Base-by-base conservation (phyloP, 2,888 invertebrate species). In the Drosophila infuscata region DNA sequence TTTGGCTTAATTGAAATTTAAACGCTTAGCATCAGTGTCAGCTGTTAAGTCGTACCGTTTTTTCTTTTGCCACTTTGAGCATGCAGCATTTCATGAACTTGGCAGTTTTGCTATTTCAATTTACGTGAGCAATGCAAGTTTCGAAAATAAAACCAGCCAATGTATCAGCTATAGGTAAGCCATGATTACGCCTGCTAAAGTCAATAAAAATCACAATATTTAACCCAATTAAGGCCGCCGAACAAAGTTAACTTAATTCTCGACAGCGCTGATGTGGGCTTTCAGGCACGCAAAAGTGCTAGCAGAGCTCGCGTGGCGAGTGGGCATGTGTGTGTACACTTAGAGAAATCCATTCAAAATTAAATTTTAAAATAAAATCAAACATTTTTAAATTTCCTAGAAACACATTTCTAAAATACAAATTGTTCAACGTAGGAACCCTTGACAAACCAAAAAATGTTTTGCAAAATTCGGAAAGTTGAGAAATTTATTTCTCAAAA, bases 1-100 rank as follows among this genome's bases (percentile, higher is more conserved):
- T 79, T 81, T 72, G 79, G 76, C 77, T 88, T 90, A 86, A 88
- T 88, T 88, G 90, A 88, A 90, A 88, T 84, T 89, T 88, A 88
- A 88, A 81, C 89, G 89, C 77, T 87, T 86, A 76, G 73, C 69
- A 65, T 62, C 58, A 77, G 72, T 89, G 90, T 89, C 88, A 83
- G 88, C 83, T 69, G 90, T 74, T 77, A 72, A 76, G 69, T 74
- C 76, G 59, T 76, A 38, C 29, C 30, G 15, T 6, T 32, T 33
- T 29, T 74, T 57, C 41, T 58, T 74, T 71, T 80, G 71, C 71
- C 79, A 70, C 68, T 59, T 51, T 62, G 51, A 57, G 52, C 66
- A 70, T 43, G 59, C 74, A 62, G 64, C 59, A 65, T 51, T 68
- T 70, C 56, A 73, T 69, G 68, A 70, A 66, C 58, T 69, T 77